These are phyloP conservation scores for Scaptomyza hsui DNA, from an alignment of 1,140 invertebrate species.

Conservation along the genomic window DNA sequence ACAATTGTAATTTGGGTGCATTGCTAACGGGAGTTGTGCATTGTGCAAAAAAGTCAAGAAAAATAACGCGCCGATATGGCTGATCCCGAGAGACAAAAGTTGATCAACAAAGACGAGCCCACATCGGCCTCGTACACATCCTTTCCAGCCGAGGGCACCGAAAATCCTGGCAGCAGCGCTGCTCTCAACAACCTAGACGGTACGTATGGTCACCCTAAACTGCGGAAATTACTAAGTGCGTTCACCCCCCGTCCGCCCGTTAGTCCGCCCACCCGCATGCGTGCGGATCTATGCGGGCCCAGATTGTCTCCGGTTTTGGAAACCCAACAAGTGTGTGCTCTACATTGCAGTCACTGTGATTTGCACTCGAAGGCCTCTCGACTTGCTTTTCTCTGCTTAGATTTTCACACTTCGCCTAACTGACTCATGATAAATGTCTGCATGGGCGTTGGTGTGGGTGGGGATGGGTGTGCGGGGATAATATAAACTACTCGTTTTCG, in stretches of 20 bases:
- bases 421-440: conserved; percentile 44
- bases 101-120: conserved; percentile 64
- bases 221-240: conserved; percentile 23
- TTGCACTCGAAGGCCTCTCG: conserved; percentile 51
- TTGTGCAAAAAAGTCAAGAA: conserved; percentile 11
- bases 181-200: conserved; percentile 63
- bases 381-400: conserved; percentile 28
- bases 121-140: conserved; percentile 58
- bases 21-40: conserved; percentile 59
- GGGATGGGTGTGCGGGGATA: neutral
- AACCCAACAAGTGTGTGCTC: conserved; percentile 78
- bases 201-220: conserved; percentile 46
- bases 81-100: conserved; percentile 70
- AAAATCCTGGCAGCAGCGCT: conserved; percentile 62
- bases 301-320: conserved; percentile 43
- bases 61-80: conserved; percentile 45
- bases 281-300: conserved; percentile 31
- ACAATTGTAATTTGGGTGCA: conserved; percentile 45
- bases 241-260: conserved; percentile 53
- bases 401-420: conserved; percentile 68
- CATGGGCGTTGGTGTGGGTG: conserved; percentile 11
- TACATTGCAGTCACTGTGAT: conserved; percentile 60
- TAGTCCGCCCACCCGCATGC: conserved; percentile 21
- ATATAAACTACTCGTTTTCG: conserved; percentile 3
- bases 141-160: conserved; percentile 54